Conservation (phyloP, 2,888 invertebrate species). For the Brachyptera putata region DNA sequence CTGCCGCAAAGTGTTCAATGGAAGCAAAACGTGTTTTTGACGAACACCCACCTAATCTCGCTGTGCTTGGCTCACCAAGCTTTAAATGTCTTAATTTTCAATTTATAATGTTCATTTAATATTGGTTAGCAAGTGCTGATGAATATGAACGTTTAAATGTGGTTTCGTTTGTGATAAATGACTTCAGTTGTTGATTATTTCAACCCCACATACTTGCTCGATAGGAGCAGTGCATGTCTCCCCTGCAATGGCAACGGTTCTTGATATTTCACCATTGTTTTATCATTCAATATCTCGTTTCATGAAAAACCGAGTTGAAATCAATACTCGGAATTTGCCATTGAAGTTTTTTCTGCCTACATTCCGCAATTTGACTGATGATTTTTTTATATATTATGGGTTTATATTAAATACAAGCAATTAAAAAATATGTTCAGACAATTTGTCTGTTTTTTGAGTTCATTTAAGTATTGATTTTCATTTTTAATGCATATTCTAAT, state of each 20-base stretch:
- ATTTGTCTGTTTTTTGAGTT: no score
- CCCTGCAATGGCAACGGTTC: no score
- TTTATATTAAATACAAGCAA: background rate
- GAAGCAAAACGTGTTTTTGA: constrained; percentile 17
- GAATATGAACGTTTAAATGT: background rate
- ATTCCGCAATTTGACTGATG: background rate
- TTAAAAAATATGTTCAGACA: background rate
- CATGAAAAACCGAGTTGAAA: no score
- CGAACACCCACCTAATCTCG: constrained; percentile 19
- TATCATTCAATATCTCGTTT: no score
- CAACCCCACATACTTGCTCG: background rate
- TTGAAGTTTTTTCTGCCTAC: no score
- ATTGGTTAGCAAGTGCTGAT: background rate
- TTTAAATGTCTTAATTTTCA: background rate
- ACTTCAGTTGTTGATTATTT: background rate
- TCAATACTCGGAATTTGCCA: background rate
- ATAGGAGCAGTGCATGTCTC: background rate
- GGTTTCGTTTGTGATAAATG: background rate
- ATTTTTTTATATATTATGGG: background rate
- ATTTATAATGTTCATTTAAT: background rate
- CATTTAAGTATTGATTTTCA: no score
- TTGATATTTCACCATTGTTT: no score
- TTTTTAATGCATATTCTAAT: no score
- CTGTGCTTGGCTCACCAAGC: constrained; percentile 2
- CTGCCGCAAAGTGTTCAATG: constrained; percentile 18